These are phyloP conservation scores for Euspilapteryx auroguttella DNA, from an alignment of 2,888 invertebrate genomes.

Conservation along the genomic window DNA sequence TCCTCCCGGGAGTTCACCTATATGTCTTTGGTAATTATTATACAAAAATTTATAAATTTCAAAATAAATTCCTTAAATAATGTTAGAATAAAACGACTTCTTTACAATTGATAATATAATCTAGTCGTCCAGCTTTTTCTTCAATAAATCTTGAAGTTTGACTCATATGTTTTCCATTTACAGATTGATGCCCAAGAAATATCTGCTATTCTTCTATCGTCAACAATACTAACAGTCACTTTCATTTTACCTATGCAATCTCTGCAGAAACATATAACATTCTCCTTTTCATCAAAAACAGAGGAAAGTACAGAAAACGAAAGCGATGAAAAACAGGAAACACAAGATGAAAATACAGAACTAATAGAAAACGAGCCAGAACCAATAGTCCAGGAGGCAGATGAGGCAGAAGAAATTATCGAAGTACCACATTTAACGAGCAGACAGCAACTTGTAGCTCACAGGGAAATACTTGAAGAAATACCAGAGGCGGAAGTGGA, in stretches of 20 bases:
- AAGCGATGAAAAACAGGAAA: constrained; percentile 1
- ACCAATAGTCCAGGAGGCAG: constrained; percentile 7
- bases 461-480: constrained; percentile 46
- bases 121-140: too few relatives aligned
- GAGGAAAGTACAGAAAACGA: constrained; percentile 5
- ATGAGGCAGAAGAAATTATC: constrained; percentile 13
- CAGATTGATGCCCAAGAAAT: constrained; percentile 64
- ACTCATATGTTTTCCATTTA: too few relatives aligned
- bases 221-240: constrained; percentile 60
- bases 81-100: too few relatives aligned
- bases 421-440: constrained; percentile 19
- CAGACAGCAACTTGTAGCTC: constrained; percentile 30
- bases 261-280: constrained; percentile 26
- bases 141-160: too few relatives aligned
- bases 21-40: constrained; percentile 57
- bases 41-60: too few relatives aligned
- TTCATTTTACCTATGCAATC: constrained; percentile 69
- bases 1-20: constrained; percentile 62
- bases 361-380: constrained; percentile 12
- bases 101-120: too few relatives aligned
- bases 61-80: too few relatives aligned
- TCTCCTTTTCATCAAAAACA: constrained; percentile 13
- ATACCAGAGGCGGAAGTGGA: constrained; percentile 45
- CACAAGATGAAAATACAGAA: constrained; percentile 9
- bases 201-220: constrained; percentile 44